These are phyloP conservation scores for Clarias batrachus DNA, from an alignment of 2,113 vertebrate species.

Conservation along the genomic window DNA sequence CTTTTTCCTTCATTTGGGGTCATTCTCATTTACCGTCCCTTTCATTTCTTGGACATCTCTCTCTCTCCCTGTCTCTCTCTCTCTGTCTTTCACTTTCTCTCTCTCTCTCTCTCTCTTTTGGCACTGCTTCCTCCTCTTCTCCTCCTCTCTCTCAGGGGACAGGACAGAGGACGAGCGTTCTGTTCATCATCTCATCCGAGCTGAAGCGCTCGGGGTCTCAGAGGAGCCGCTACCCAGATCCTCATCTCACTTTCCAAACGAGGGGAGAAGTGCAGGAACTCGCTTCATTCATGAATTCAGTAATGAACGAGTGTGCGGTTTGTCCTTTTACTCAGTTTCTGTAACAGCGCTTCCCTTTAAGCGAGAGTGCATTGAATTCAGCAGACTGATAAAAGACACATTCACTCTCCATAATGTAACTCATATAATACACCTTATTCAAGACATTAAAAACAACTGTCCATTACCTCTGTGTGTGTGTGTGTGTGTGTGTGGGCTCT, in stretches of 20 bases:
- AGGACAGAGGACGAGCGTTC: not conserved
- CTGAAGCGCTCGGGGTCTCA: not conserved
- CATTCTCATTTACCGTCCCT: not conserved
- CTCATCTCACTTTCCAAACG: not conserved
- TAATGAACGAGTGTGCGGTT: not conserved
- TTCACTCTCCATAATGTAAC: slow-evolving; percentile 12
- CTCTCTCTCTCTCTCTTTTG: not conserved
- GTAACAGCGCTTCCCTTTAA: not conserved
- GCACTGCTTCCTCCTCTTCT: not conserved
- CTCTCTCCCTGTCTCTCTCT: not conserved
- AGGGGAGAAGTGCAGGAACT: not conserved
- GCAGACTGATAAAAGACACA: slow-evolving; percentile 4
- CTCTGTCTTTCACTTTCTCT: too few species aligned
- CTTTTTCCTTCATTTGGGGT: not conserved
- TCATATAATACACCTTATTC: not conserved
- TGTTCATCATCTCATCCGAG: slow-evolving; percentile 16
- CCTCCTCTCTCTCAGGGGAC: not conserved
- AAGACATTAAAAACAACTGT: not conserved
- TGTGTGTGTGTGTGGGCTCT: slow-evolving; percentile 8
- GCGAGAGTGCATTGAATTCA: not conserved
- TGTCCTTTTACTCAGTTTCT: not conserved
- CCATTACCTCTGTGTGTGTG: not conserved
- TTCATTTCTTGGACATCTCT: not conserved
- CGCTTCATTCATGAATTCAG: slow-evolving; percentile 13
- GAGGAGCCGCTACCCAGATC: not conserved